phyloP scores from a whole-genome alignment of 1,140 invertebrate species.

The Drosophila neocordata region DNA sequence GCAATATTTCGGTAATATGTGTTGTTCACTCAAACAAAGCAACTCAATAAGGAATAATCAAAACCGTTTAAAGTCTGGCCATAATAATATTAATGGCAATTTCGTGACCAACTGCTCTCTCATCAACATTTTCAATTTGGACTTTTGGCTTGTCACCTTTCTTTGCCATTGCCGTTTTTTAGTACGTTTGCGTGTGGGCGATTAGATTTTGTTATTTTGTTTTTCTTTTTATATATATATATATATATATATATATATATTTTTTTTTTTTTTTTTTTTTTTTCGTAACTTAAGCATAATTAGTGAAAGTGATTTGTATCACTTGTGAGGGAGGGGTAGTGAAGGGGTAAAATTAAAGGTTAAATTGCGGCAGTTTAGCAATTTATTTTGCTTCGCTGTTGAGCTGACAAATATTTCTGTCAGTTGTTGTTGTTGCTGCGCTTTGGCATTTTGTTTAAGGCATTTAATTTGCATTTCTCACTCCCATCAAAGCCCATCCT shows the following conservation, averaged over 20 bases:
- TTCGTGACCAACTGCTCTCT: constrained; percentile 29
- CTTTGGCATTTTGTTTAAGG: constrained; percentile 25
- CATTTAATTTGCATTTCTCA: constrained; percentile 63
- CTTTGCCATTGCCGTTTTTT: constrained; percentile 2
- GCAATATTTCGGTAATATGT: neutral
- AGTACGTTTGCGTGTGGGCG: constrained; percentile 41
- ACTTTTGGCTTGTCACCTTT: constrained; percentile 7
- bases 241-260: no score
- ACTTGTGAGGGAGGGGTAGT: constrained; percentile 15
- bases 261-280: constrained; percentile 29
- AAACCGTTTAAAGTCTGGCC: neutral
- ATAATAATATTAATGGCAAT: constrained; percentile 8
- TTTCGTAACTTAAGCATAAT: constrained; percentile 56
- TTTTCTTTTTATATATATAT: constrained; percentile 36
- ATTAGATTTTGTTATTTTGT: constrained; percentile 45
- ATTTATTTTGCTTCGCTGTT: constrained; percentile 10
- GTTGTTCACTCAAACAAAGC: neutral
- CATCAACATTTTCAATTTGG: constrained; percentile 11
- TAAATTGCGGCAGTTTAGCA: neutral
- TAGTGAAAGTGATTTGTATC: constrained; percentile 76
- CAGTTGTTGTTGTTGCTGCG: constrained; percentile 17
- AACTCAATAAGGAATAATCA: constrained; percentile 9
- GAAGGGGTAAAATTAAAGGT: no score
- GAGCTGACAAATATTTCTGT: constrained; percentile 51
- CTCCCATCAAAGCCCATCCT: no score